A percentile compares a stretch with the other conserved stretches of the same genome.
Evolutionary conservation across 1,140 invertebrate species (phyloP).

Genomic region (Drosophila varians): DNA sequence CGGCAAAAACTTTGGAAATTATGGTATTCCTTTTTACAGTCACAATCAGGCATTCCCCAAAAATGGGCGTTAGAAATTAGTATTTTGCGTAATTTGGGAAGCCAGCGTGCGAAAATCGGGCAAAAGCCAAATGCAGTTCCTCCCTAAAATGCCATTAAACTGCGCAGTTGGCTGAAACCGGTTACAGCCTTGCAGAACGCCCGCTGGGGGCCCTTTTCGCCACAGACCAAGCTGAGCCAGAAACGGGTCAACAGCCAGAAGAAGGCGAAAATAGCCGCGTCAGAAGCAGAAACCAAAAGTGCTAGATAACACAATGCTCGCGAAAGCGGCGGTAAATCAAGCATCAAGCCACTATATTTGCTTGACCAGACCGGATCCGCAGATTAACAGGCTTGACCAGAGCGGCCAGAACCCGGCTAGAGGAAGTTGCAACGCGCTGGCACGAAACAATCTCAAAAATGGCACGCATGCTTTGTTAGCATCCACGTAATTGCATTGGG

Average conservation of each 20-base stretch:
- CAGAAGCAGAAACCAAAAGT: constrained; percentile 37
- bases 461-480: constrained; percentile 70
- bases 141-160: constrained; percentile 41
- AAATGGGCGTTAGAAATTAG: no score
- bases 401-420: neutral
- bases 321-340: constrained; percentile 60
- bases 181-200: constrained; percentile 28
- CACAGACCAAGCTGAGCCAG: constrained; percentile 31
- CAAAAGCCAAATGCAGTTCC: constrained; percentile 6
- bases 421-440: constrained; percentile 17
- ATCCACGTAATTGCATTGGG: constrained; percentile 60
- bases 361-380: constrained; percentile 9
- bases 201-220: constrained; percentile 31
- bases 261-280: constrained; percentile 13
- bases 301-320: constrained; percentile 34
- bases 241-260: constrained; percentile 4
- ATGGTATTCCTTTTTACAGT: no score
- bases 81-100: neutral
- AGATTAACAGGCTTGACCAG: no score
- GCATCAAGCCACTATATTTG: constrained; percentile 63
- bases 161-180: constrained; percentile 66
- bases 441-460: constrained; percentile 66
- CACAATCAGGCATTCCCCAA: no score
- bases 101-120: constrained; percentile 1
- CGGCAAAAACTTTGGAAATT: no score